Conservation (phyloP, 2,888 invertebrate species). For the Sinohyriopsis cumingii region DNA sequence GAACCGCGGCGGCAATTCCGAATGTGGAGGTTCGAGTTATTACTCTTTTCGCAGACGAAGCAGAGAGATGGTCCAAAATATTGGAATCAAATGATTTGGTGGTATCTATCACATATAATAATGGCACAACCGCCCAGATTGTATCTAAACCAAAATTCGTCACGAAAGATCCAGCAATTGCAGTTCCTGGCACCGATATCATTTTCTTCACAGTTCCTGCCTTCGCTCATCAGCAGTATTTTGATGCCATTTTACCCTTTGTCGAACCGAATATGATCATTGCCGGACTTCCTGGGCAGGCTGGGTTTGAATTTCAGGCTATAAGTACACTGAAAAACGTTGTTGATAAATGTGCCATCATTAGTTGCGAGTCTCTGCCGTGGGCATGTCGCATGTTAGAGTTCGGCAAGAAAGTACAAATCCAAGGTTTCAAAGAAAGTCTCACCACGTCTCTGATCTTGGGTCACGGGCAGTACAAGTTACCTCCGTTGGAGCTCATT, state of each 20-base stretch:
- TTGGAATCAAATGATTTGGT: constrained; percentile 37
- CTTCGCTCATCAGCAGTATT: constrained; percentile 59
- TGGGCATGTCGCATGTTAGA: constrained; percentile 59
- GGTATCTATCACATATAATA: constrained; percentile 28
- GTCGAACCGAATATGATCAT: constrained; percentile 50
- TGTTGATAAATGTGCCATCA: constrained; percentile 37
- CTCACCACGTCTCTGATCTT: constrained; percentile 41
- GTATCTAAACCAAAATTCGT: constrained; percentile 46
- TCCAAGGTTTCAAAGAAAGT: constrained; percentile 51
- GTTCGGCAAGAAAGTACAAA: constrained; percentile 48
- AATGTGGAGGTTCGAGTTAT: constrained; percentile 50
- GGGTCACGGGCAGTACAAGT: constrained; percentile 33
- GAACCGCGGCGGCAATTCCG: constrained; percentile 39
- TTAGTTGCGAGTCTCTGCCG: constrained; percentile 53
- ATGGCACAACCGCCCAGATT: constrained; percentile 28
- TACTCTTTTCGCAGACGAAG: constrained; percentile 56
- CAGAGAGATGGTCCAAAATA: constrained; percentile 49
- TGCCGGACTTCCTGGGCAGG: constrained; percentile 58
- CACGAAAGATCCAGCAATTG: constrained; percentile 49
- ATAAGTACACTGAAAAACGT: constrained; percentile 38
- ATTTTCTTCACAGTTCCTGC: constrained; percentile 60
- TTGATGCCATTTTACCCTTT: constrained; percentile 45
- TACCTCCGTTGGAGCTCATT: constrained; percentile 33
- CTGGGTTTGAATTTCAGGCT: constrained; percentile 59
- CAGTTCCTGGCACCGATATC: constrained; percentile 47